These are phyloP conservation scores for Holothuria leucospilota DNA, from an alignment of 53 echinoderm and acorn worm species.

Conservation along the genomic window DNA sequence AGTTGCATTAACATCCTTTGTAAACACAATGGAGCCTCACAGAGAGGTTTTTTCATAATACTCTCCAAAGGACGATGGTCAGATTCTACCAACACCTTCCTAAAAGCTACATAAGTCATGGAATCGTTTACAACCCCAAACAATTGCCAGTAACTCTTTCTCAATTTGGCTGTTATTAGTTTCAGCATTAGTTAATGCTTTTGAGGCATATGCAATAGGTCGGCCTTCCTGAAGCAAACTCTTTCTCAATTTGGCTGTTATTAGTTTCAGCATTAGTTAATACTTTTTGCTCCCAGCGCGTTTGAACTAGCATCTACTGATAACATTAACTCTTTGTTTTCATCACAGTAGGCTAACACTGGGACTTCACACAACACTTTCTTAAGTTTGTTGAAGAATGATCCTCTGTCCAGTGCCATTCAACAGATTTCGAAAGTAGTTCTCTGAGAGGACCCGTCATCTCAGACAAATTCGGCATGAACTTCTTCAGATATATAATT, in stretches of 20 bases:
- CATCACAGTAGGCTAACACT: too few relatives aligned
- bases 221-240: conserved; percentile 30
- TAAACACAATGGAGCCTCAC: too few relatives aligned
- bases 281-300: conserved; percentile 5
- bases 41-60: too few relatives aligned
- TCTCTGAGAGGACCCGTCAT: conserved; percentile 8
- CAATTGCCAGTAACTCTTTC: conserved; percentile 51
- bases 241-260: conserved; percentile 56
- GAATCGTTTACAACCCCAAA: too few relatives aligned
- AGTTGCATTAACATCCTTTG: too few relatives aligned
- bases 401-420: conserved; percentile 27
- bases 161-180: conserved; percentile 43
- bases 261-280: not conserved
- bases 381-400: conserved; percentile 36
- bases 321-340: too few relatives aligned
- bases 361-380: too few relatives aligned
- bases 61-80: too few relatives aligned
- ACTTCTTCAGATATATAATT: conserved; percentile 25
- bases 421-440: conserved; percentile 14
- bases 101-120: too few relatives aligned
- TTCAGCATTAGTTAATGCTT: conserved; percentile 38
- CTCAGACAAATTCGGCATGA: not conserved
- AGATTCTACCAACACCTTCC: too few relatives aligned
- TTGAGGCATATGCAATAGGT: conserved; percentile 51
- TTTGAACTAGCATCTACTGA: too few relatives aligned